Evolutionary conservation across 2,113 vertebrate genomes (phyloP).

Genomic region (Empidonax alnorum): DNA sequence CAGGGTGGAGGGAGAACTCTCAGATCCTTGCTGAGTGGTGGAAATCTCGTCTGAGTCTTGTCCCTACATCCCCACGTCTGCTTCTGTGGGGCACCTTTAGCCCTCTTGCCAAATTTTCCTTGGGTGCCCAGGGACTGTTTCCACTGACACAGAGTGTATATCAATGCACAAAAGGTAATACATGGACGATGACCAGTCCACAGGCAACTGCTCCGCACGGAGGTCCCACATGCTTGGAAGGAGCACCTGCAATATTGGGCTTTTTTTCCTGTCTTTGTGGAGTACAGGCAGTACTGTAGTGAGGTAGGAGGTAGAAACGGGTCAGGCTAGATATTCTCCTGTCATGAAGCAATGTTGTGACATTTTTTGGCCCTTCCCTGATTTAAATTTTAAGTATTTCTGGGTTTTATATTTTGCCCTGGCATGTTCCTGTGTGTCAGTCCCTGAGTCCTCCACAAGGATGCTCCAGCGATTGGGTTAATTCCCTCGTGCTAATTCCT

Average conservation of each 20-base stretch:
- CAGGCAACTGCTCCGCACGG: accelerated
- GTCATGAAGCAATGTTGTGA: not conserved
- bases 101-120: not conserved
- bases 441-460: not conserved
- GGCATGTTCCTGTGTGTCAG: accelerated
- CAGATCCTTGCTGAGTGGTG: not conserved
- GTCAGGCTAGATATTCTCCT: not conserved
- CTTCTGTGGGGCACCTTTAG: accelerated
- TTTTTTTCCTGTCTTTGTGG: not conserved
- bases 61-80: accelerated
- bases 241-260: not conserved
- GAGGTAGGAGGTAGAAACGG: not conserved
- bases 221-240: accelerated
- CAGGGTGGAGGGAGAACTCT: not conserved
- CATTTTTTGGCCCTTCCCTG: not conserved
- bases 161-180: not conserved
- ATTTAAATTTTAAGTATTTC: not conserved
- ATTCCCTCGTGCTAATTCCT: conserved; percentile 49
- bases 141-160: not conserved
- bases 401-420: not conserved
- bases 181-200: accelerated
- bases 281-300: accelerated
- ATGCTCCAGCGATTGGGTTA: conserved; percentile 1
- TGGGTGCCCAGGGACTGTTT: not conserved
- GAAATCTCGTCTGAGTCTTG: not conserved